Evolutionary conservation across 1,140 invertebrate genomes (phyloP), one percentile per base, ranked within the genome.

Genomic region (Drosophila suzukii): DNA sequence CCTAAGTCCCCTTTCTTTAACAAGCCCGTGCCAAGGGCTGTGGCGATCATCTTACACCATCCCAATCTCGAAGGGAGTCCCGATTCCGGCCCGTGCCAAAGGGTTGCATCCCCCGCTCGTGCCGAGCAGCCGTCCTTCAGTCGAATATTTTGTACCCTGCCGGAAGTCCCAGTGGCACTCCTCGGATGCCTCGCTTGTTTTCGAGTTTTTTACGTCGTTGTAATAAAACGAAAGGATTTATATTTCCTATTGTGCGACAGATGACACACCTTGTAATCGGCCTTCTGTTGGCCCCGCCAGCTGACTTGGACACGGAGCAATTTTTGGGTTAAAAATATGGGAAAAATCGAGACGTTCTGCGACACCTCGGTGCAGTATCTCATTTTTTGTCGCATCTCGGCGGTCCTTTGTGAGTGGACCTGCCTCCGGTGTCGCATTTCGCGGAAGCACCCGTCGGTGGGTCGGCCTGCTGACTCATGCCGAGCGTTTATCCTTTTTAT

Each of bases 211-310:
- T 75, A 78, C 71, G 67, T 70, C 77, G 65, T 36, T 72, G 78
- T 75, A 88, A 90, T 90, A 90, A 90, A 90, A 91, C 81, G 86
- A 90, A 90, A 86, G 85, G 85, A 90, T 90, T 90, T 90, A 90
- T 90, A 86, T 90, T 91, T 90, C 85, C 86, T 61, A 84, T 85
- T 88, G 80, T 88, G 47, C 61, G 58, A 36, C 75, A 84, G 81
- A 85, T 74, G 78, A 76, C 78, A 81, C 80, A 85, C 75, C 82
- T 86, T 86, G 78, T 81, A 82, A 85, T 77, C 76, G 54, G 68
- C 73, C 82, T 62, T 51, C 59, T 63, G 59, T 24, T 34, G 36
- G 24, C 49, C 50, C 55, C 74, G 60, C 67, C 75, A 88, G 83
- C 83, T 88, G 83, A 88, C 84, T 86, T 85, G 68, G 53, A 46